A percentile compares a stretch with the other conserved stretches of the same genome.
phyloP scores from a whole-genome alignment of 2,113 vertebrate species.

The Myodes glareolus region DNA sequence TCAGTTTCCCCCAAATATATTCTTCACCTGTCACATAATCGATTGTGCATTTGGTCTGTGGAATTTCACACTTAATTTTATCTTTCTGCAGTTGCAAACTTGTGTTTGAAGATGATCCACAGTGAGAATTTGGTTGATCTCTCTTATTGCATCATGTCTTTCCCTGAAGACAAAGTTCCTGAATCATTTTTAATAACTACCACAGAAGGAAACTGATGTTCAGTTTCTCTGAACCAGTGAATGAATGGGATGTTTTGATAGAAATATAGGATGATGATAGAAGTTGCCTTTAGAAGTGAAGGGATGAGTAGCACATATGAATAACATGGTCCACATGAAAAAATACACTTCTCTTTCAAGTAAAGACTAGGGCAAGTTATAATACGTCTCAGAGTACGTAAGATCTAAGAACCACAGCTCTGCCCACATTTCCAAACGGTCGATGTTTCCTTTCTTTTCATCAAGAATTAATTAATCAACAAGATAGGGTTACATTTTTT shows the following conservation, averaged over 20 bases:
- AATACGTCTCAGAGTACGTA: background rate
- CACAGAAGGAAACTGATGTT: background rate
- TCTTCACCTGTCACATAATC: background rate
- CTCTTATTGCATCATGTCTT: background rate
- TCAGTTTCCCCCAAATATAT: background rate
- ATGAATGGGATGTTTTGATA: background rate
- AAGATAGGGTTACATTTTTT: background rate
- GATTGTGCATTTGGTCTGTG: background rate
- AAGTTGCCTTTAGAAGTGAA: background rate
- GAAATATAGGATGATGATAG: background rate
- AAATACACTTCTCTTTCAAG: background rate
- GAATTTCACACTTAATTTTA: background rate
- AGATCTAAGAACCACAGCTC: background rate
- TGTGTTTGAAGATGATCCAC: background rate
- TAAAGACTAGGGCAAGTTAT: background rate
- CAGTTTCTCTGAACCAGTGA: background rate
- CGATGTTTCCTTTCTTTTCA: background rate
- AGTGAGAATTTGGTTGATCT: background rate
- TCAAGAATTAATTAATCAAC: background rate
- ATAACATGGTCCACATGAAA: background rate
- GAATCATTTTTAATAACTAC: background rate
- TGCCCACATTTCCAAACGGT: background rate
- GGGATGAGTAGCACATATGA: background rate
- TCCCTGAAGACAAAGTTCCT: background rate
- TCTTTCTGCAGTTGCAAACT: background rate